Evolutionary conservation across 2,797 vertebrate species (phyloP).

Genomic region (Amblyraja radiata): DNA sequence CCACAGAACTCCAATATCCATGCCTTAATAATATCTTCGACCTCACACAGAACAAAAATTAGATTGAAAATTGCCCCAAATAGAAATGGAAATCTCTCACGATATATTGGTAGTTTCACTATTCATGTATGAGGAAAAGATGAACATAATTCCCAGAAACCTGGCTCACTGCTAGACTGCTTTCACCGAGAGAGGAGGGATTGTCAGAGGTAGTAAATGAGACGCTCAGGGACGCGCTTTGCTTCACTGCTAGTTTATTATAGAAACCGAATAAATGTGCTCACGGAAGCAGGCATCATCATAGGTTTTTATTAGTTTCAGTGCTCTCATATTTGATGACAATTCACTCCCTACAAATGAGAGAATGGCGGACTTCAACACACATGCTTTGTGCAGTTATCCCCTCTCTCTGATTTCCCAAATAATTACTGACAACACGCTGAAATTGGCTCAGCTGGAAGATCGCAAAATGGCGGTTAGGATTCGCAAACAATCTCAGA

Average conservation of each 20-base stretch:
- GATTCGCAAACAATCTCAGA: not conserved
- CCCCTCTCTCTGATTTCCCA: conserved; percentile 7
- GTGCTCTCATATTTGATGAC: not conserved
- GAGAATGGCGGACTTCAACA: not conserved
- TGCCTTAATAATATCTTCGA: not conserved
- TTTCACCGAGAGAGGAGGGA: not conserved
- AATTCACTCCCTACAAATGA: not conserved
- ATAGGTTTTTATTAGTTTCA: not conserved
- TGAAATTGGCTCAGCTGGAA: not conserved
- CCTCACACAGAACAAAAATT: not conserved
- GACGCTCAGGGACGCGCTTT: not conserved
- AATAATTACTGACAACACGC: not conserved
- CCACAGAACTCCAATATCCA: not conserved
- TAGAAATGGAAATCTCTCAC: not conserved
- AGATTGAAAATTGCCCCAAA: not conserved
- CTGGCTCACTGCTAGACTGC: not conserved
- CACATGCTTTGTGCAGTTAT: not conserved
- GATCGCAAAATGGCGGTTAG: not conserved
- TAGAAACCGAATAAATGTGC: not conserved
- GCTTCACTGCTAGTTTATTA: not conserved
- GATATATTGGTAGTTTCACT: not conserved
- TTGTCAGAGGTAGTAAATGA: not conserved
- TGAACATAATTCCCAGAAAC: not conserved
- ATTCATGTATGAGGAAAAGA: not conserved
- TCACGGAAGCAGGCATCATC: not conserved